Evolutionary conservation across 1,140 invertebrate genomes (phyloP).

Genomic region (Drosophila carrolli): DNA sequence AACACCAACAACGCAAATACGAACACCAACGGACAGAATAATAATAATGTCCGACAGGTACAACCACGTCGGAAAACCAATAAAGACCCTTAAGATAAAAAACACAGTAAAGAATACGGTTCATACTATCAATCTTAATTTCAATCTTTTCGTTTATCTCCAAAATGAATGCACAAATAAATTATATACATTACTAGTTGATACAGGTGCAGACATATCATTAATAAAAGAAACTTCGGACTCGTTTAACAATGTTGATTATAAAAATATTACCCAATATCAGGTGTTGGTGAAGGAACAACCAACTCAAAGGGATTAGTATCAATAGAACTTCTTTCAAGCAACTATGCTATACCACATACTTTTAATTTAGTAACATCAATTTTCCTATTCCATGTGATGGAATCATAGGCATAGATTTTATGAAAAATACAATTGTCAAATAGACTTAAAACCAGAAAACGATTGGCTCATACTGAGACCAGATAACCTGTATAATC

Average conservation of each 20-base stretch:
- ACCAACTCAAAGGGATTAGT: no score
- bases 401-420: slow-evolving; percentile 4
- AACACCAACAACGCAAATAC: neutral
- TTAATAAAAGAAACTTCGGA: slow-evolving; percentile 7
- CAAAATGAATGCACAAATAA: neutral
- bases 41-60: neutral
- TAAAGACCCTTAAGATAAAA: slow-evolving; percentile 1
- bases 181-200: slow-evolving; percentile 1
- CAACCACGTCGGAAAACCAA: neutral
- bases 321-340: no score
- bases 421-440: slow-evolving; percentile 9
- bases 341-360: neutral
- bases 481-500: neutral
- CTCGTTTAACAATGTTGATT: neutral
- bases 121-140: neutral
- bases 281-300: neutral
- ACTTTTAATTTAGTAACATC: slow-evolving; percentile 1
- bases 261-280: slow-evolving; percentile 3
- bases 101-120: neutral
- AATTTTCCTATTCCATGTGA: slow-evolving; percentile 2
- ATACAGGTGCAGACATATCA: slow-evolving; percentile 4
- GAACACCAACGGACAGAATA: neutral
- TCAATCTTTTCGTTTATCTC: neutral
- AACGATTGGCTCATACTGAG: neutral
- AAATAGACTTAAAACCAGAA: slow-evolving; percentile 11